Evolutionary conservation across 2,797 vertebrate genomes (phyloP).

Genomic region (Australoheros facetus): DNA sequence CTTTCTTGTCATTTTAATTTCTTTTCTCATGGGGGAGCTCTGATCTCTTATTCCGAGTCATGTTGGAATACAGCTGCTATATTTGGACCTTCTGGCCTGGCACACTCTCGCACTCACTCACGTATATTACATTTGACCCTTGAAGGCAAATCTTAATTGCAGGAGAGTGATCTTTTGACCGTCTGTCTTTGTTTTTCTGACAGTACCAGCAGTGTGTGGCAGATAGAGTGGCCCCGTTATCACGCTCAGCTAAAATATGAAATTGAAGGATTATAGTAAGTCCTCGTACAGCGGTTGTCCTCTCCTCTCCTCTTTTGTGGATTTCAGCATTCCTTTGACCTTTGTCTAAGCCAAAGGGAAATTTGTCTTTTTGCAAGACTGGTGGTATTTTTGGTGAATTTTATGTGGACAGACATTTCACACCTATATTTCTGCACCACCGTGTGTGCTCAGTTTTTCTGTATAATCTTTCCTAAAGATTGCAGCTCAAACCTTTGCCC

Average conservation of each 20-base stretch:
- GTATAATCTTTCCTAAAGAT: not conserved
- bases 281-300: constrained; percentile 48
- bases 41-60: constrained; percentile 41
- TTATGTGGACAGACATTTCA: not conserved
- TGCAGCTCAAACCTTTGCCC: not conserved
- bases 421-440: not conserved
- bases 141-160: constrained; percentile 67
- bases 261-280: constrained; percentile 73
- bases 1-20: constrained; percentile 24
- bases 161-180: constrained; percentile 62
- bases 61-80: not conserved
- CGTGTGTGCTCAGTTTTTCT: not conserved
- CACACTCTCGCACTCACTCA: constrained; percentile 28
- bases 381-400: not conserved
- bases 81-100: not conserved
- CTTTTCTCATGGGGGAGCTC: constrained; percentile 59
- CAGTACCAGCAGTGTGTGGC: constrained; percentile 45
- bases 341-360: not conserved
- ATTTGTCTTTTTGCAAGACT: constrained; percentile 28
- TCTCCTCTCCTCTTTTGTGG: constrained; percentile 36
- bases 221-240: constrained; percentile 56
- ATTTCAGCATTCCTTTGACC: constrained; percentile 41
- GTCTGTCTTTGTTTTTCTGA: constrained; percentile 51
- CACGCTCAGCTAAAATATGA: constrained; percentile 51
- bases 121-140: constrained; percentile 59